Evolutionary conservation across 2,113 vertebrate species (phyloP), one percentile per base, ranked within the genome.

Genomic region (Calyptomena viridis): DNA sequence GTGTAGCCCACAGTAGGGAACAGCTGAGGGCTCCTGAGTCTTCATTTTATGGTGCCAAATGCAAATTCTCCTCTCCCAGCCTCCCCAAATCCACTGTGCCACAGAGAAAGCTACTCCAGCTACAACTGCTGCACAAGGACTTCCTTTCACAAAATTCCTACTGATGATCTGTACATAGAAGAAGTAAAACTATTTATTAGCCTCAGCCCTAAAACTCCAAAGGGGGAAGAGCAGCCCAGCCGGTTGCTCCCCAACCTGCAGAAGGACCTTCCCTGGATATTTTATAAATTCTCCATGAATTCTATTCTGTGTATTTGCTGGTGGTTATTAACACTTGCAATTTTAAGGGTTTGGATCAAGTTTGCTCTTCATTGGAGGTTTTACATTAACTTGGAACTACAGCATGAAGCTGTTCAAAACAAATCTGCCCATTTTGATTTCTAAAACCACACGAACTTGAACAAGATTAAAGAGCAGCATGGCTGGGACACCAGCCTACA

Each of bases 201-300:
- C 21, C 14, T 14, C 21, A 12, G 12, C 44, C 39, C 66, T 40
- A 11, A 33, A 59, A n/a, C 28, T 19, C 47, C 27, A 33, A 8
- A 39, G 8, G 4, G 33, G 7, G 33, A 50, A 71, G 3, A 33
- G 15, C 69, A 83, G 44, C 37, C 14, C 66, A 64, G 58, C 23
- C 1, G 0, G 14, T 2, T 47, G 9, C 30, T 53, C 59, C 35
- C n/a, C 68, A 39, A 20, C 31, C 20, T 30, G 6, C 2, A 17
- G 64, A 16, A 69, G 72, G 55, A 76, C 59, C 47, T 37, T 87
- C n/a, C 67, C n/a, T 40, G 12, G 21, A 2, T 22, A 50, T 86
- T n/a, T 64, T 63, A 39, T 30, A 58, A 47, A 37, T 39, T 71
- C 25, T 63, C 3, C 0, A 14, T 40, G 64, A 47, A 68, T 40